A percentile compares a stretch with the other conserved stretches of the same genome.
Evolutionary conservation across 2,888 invertebrate genomes (phyloP).

Genomic region (Horisme vitalbata): DNA sequence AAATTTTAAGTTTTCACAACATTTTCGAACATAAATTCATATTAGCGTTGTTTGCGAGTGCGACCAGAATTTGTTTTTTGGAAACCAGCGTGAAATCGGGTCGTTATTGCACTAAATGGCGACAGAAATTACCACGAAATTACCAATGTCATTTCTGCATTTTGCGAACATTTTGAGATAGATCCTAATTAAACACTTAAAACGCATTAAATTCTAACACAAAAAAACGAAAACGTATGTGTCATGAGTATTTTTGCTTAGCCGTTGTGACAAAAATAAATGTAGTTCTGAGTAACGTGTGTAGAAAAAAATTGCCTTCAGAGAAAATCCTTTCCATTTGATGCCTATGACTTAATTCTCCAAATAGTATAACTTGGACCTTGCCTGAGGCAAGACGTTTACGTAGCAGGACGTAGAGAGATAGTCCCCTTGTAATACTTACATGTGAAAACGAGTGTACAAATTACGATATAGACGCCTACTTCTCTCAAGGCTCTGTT

Average conservation of each 20-base stretch:
- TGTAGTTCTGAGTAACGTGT: background rate
- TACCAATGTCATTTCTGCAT: background rate
- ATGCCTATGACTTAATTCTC: constrained; percentile 8
- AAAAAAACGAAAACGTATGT: too few species aligned
- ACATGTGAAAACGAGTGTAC: background rate
- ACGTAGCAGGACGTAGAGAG: background rate
- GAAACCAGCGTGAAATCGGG: constrained; percentile 4
- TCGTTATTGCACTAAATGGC: constrained; percentile 8
- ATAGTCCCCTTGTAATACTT: constrained; percentile 1
- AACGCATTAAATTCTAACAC: too few species aligned
- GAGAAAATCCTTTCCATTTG: constrained; percentile 12
- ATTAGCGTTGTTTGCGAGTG: constrained; percentile 30
- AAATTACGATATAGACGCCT: background rate
- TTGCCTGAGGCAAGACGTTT: constrained; percentile 11
- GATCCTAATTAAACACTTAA: background rate
- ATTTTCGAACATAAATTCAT: constrained; percentile 35
- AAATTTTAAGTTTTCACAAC: constrained; percentile 44
- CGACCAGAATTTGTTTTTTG: constrained; percentile 19
- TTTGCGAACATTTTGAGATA: background rate
- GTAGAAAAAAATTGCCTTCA: background rate
- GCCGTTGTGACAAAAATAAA: too few species aligned
- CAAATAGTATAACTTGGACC: constrained; percentile 13
- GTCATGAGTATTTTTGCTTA: too few species aligned
- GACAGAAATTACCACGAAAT: background rate
- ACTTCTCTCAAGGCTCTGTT: too few species aligned